Evolutionary conservation across 2,797 vertebrate genomes (phyloP).

Genomic region (Emys orbicularis): DNA sequence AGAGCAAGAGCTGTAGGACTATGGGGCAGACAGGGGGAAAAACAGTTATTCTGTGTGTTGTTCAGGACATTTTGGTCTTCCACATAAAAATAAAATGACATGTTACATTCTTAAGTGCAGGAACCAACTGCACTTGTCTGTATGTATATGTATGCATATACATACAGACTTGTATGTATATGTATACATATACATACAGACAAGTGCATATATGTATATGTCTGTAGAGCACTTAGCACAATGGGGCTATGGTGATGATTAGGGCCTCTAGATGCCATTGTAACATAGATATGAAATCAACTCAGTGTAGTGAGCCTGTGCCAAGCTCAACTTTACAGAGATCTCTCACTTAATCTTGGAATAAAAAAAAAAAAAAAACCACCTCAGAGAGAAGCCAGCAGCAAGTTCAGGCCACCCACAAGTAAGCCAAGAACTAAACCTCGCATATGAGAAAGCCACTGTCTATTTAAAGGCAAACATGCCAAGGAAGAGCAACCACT

Average conservation of each 20-base stretch:
- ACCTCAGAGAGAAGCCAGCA: neutral
- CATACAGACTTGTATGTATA: no score
- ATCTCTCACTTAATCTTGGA: neutral
- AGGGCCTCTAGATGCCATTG: neutral
- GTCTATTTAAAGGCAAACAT: neutral
- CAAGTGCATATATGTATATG: no score
- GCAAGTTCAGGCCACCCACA: neutral
- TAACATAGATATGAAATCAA: neutral
- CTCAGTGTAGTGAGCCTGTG: neutral
- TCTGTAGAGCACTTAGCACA: neutral
- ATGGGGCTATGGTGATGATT: neutral
- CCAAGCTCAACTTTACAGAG: neutral
- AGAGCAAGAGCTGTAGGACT: no score
- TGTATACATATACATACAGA: no score
- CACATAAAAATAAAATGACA: neutral
- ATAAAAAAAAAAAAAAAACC: neutral
- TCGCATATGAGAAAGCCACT: neutral
- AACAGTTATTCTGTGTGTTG: neutral
- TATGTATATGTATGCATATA: no score
- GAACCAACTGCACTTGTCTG: no score
- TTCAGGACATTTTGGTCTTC: neutral
- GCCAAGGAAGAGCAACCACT: neutral
- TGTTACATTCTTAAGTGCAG: neutral
- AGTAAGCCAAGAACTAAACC: neutral
- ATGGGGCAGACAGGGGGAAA: neutral